Evolutionary conservation across 1,140 invertebrate genomes (phyloP).

Genomic region (Laupala kohalensis): DNA sequence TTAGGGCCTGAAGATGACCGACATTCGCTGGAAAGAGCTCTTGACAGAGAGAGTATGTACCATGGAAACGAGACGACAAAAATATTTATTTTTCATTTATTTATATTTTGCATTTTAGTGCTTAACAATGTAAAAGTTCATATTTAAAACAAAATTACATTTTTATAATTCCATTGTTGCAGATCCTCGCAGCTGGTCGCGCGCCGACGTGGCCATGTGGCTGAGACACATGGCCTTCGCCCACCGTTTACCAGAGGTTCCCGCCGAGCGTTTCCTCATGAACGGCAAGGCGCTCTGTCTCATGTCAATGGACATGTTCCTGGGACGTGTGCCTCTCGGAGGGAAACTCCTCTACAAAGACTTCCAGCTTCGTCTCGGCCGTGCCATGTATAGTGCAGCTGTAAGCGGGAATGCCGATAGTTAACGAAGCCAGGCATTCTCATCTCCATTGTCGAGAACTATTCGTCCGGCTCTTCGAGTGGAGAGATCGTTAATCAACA

Average conservation of each 20-base stretch:
- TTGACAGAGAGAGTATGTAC: no score
- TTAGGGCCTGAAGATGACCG: no score
- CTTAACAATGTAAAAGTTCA: no score
- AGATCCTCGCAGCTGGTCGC: slow-evolving; percentile 56
- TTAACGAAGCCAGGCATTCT: neutral
- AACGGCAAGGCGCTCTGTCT: slow-evolving; percentile 64
- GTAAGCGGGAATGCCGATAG: neutral
- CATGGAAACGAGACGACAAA: no score
- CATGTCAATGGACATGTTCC: slow-evolving; percentile 60
- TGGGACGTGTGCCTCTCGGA: slow-evolving; percentile 48
- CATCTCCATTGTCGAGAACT: no score
- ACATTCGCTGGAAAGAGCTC: no score
- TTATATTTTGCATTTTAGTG: no score
- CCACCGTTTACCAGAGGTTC: slow-evolving; percentile 41
- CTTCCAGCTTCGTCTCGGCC: slow-evolving; percentile 31
- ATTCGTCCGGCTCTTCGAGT: no score
- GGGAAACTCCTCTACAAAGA: slow-evolving; percentile 51
- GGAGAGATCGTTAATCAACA: no score
- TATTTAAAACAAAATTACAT: no score
- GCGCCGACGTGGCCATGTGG: slow-evolving; percentile 52
- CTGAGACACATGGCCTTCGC: slow-evolving; percentile 39
- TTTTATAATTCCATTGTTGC: slow-evolving; percentile 20
- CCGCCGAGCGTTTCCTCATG: slow-evolving; percentile 51
- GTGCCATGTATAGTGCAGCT: slow-evolving; percentile 24
- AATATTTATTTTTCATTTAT: no score